These are phyloP conservation scores for Pachydiplax longipennis DNA, from an alignment of 2,888 invertebrate species.

Conservation along the genomic window DNA sequence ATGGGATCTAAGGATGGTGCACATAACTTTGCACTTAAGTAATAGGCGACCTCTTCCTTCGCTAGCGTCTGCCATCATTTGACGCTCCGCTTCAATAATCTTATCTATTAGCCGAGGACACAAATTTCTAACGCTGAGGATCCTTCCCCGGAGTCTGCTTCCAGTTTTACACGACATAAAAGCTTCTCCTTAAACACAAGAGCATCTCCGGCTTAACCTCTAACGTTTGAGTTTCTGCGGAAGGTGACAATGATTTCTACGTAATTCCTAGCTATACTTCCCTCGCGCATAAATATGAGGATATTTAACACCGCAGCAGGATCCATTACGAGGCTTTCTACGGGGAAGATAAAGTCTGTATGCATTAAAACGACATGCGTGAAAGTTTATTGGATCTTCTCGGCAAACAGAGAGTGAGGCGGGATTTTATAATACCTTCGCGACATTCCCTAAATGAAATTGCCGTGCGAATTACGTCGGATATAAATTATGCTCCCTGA, in stretches of 20 bases:
- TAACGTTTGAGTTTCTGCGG: not conserved
- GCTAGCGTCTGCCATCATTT: not conserved
- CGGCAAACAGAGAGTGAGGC: too few relatives aligned
- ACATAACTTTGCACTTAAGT: constrained; percentile 3
- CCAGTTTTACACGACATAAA: not conserved
- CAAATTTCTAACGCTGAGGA: not conserved
- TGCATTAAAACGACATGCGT: not conserved
- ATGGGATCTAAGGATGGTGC: not conserved
- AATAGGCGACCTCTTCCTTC: not conserved
- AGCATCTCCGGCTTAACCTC: not conserved
- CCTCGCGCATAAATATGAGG: not conserved
- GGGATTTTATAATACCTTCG: too few relatives aligned
- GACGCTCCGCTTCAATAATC: constrained; percentile 15
- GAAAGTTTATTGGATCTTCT: not conserved
- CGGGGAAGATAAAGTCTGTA: not conserved
- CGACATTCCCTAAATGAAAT: too few relatives aligned
- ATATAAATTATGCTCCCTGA: too few relatives aligned
- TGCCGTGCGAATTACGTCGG: too few relatives aligned
- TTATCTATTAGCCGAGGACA: not conserved
- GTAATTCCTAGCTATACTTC: not conserved
- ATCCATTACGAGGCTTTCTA: not conserved
- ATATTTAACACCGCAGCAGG: not conserved
- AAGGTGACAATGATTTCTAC: not conserved
- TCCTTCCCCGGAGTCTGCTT: not conserved
- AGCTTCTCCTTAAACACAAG: not conserved